These are phyloP conservation scores for Aphelenchoides avenae DNA, from an alignment of 1,140 invertebrate genomes.

Conservation along the genomic window DNA sequence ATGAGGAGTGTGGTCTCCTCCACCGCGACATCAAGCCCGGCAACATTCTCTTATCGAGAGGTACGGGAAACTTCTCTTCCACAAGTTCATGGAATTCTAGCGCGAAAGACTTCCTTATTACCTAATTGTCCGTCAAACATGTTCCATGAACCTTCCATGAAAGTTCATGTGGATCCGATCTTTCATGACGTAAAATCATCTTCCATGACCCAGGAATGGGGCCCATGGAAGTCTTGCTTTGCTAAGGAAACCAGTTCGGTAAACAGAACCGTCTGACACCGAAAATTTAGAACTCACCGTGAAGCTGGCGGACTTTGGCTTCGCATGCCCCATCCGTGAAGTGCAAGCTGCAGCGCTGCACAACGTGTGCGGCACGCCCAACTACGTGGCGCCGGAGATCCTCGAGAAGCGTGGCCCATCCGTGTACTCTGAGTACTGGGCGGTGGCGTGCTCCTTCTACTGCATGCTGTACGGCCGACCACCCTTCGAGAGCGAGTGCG, in stretches of 20 bases:
- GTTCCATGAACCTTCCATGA: too few relatives aligned
- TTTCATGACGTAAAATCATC: too few relatives aligned
- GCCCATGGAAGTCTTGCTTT: too few relatives aligned
- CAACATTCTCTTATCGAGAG: constrained; percentile 28
- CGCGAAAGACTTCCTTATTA: too few relatives aligned
- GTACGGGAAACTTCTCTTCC: too few relatives aligned
- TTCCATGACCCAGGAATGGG: too few relatives aligned
- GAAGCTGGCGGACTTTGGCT: constrained; percentile 38
- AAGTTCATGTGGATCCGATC: too few relatives aligned
- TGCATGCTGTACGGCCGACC: constrained; percentile 37
- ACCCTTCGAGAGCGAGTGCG: constrained; percentile 34
- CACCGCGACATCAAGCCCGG: constrained; percentile 25
- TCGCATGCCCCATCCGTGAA: constrained; percentile 35
- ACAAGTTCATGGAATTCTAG: too few relatives aligned
- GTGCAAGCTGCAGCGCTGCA: constrained; percentile 11
- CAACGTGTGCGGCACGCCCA: constrained; percentile 37
- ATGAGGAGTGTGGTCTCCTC: constrained; percentile 32
- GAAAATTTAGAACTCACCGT: constrained; percentile 29
- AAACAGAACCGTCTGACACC: too few relatives aligned
- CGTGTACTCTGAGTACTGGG: constrained; percentile 33
- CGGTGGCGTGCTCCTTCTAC: constrained; percentile 44
- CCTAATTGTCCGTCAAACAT: too few relatives aligned
- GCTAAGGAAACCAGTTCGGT: too few relatives aligned
- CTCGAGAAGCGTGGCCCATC: constrained; percentile 28
- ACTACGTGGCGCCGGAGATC: constrained; percentile 34